phyloP scores from a whole-genome alignment of 2,113 vertebrate genomes.

The Mugil cephalus region DNA sequence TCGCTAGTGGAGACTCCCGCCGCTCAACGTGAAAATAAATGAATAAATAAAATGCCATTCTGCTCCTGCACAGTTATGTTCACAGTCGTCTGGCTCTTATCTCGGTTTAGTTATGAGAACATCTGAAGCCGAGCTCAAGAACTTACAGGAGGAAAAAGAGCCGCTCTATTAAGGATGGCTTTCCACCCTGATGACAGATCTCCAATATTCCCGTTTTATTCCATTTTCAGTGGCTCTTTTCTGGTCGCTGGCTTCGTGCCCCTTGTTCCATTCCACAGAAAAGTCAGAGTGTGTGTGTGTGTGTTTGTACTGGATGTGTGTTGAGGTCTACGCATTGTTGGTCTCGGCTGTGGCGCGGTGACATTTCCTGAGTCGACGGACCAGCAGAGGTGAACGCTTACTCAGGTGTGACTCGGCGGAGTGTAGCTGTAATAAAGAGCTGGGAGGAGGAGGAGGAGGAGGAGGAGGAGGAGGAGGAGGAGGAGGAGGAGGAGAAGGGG shows the following conservation, averaged over 20 bases:
- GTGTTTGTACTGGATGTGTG: slow-evolving; percentile 15
- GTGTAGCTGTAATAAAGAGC: slow-evolving; percentile 47
- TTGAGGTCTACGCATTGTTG: not conserved
- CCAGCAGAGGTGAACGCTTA: slow-evolving; percentile 51
- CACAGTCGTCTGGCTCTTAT: too few relatives aligned
- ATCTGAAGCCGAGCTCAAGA: too few relatives aligned
- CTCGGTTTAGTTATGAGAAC: too few relatives aligned
- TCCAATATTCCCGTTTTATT: slow-evolving; percentile 35
- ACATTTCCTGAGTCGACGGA: slow-evolving; percentile 52
- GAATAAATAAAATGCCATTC: too few relatives aligned
- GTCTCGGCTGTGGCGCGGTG: slow-evolving; percentile 18
- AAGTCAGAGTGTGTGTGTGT: slow-evolving; percentile 10
- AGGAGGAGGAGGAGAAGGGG: not conserved
- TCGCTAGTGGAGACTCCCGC: too few relatives aligned
- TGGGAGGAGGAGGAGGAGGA: slow-evolving; percentile 1
- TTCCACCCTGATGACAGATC: slow-evolving; percentile 20
- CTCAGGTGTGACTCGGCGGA: slow-evolving; percentile 41
- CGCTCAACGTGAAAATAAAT: too few relatives aligned
- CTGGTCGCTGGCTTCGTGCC: slow-evolving; percentile 6
- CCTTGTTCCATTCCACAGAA: slow-evolving; percentile 12
- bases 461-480: not conserved
- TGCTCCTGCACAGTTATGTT: too few relatives aligned
- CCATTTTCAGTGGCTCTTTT: slow-evolving; percentile 16
- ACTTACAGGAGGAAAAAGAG: too few relatives aligned
- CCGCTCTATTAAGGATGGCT: slow-evolving; percentile 10